Conservation (phyloP, 2,113 vertebrate genomes). For the Gasterosteus aculeatus region DNA sequence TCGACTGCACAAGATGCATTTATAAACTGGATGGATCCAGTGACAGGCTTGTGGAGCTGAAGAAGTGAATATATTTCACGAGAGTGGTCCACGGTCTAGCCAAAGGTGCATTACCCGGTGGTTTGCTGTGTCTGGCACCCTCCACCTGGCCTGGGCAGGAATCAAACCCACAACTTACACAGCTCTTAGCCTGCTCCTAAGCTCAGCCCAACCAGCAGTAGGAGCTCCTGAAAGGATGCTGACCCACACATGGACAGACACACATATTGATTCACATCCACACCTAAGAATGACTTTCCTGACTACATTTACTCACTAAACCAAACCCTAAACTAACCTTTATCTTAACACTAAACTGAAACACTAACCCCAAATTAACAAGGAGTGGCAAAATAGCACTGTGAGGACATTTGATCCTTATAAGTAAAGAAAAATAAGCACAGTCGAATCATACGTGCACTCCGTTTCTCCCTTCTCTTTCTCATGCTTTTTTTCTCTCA, state of each 20-base stretch:
- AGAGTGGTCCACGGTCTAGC: conserved; percentile 36
- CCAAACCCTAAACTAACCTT: no score
- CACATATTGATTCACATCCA: conserved; percentile 12
- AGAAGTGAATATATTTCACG: conserved; percentile 35
- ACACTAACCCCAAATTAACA: conserved; percentile 11
- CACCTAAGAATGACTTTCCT: conserved; percentile 3
- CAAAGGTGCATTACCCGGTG: conserved; percentile 31
- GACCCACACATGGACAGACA: conserved; percentile 32
- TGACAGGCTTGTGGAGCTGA: not conserved
- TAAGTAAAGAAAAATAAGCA: conserved; percentile 26
- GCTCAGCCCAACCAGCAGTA: conserved; percentile 37
- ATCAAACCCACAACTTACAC: conserved; percentile 76
- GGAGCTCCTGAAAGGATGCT: conserved; percentile 43
- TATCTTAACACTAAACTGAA: no score
- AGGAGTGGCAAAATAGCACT: conserved; percentile 16
- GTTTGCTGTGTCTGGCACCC: conserved; percentile 68
- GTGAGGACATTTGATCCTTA: conserved; percentile 11
- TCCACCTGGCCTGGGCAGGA: conserved; percentile 64
- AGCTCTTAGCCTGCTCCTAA: conserved; percentile 65
- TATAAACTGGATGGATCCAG: not conserved
- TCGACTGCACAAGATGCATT: conserved; percentile 13
- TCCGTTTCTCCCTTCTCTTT: not conserved
- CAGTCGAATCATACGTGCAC: not conserved
- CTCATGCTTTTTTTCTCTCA: not conserved
- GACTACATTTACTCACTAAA: conserved; percentile 13